These are phyloP conservation scores for Argopecten irradians DNA, from an alignment of 1,140 invertebrate species.

Conservation along the genomic window DNA sequence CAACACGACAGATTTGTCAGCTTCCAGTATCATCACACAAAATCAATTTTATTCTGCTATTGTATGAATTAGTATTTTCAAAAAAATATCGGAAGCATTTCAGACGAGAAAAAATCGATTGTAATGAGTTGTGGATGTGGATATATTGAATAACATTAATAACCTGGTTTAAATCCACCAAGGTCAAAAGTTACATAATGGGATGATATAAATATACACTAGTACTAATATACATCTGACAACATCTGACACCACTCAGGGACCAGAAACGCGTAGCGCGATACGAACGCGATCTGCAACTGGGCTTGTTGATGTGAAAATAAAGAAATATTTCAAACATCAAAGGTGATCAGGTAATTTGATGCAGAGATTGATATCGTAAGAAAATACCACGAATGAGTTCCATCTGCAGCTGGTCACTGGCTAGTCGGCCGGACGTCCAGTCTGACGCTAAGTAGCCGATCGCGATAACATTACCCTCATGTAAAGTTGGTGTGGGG, in stretches of 20 bases:
- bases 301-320: conserved; percentile 14
- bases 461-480: conserved; percentile 15
- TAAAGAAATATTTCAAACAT: conserved; percentile 19
- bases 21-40: not conserved
- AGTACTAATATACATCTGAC: too few species aligned
- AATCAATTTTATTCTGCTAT: not conserved
- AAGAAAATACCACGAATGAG: not conserved
- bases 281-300: not conserved
- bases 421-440: not conserved
- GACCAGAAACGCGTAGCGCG: not conserved
- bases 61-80: too few species aligned
- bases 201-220: not conserved
- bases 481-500: not conserved
- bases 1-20: not conserved
- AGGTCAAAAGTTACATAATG: not conserved
- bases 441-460: not conserved
- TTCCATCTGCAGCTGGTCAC: conserved; percentile 4
- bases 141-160: not conserved
- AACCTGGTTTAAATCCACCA: not conserved
- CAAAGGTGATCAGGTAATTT: not conserved
- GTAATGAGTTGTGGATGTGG: not conserved
- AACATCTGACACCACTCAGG: not conserved
- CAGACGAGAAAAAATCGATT: not conserved
- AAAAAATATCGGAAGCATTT: not conserved
- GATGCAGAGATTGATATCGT: not conserved